Base-by-base conservation (phyloP, 2,888 invertebrate species). In the Ormyrus labotus region DNA sequence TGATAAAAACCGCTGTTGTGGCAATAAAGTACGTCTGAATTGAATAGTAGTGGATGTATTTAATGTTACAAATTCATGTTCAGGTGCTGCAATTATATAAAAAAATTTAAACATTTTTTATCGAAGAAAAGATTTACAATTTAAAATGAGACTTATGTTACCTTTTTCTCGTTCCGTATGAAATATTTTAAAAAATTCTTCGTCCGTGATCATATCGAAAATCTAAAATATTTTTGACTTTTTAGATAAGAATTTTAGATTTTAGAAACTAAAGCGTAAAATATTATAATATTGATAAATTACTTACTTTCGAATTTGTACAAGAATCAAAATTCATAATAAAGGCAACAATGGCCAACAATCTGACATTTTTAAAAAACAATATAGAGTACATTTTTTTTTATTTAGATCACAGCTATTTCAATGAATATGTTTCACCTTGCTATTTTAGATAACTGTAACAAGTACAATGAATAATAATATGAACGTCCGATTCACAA, bases 111-210 rank as follows among this genome's bases (percentile, higher is more conserved):
- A 48, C 51, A 0, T 53, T 55, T 34, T 19, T n/a, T 67, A 61
- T 55, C 47, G 48, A 47, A 9, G 63, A 61, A 13, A 47, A 58
- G 58, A 67, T 6, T 19, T 19, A 11, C n/a, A 9, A 61, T 68
- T 11, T 65, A n/a, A 8, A 76, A 13, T 64, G 19, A 34, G 34
- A 34, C 34, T 57, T 34, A 34, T 50, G 8, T 10, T 64, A 79
- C 81, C 81, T 81, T 72, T 45, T 13, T 13, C 11, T 0, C 81
- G 75, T 2, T 75, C 64, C 0, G 68, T 58, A 64, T 13, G 74
- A 72, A 81, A 81, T n/a, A 76, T 60, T 45, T 55, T 61, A 13
- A 61, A 76, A 75, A 74, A 71, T 11, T 81, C 81, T 55, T 81
- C 68, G 48, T 81, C 75, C 5, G 81, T 81, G 71, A 81, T 63